Evolutionary conservation across 2,797 vertebrate genomes (phyloP), one percentile per base, ranked within the genome.

Genomic region (Pogoniulus pusillus): DNA sequence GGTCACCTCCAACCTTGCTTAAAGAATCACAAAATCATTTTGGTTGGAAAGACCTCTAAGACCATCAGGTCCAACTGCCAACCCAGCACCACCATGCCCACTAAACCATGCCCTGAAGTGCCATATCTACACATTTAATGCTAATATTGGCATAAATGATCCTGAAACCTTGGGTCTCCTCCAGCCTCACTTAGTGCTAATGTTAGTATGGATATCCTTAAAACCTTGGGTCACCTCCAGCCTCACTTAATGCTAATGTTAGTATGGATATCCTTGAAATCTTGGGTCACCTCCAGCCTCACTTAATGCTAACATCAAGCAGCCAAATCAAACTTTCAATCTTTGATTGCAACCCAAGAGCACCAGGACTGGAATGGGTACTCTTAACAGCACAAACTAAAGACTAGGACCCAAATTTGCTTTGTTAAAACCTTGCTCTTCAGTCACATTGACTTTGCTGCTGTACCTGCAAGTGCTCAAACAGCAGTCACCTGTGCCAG

Each of bases 231-330:
- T 47, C 19, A 47, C 45, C 45, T 45, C 45, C 45, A 45, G 20
- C 41, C 35, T 35, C 2, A 3, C 37, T 58, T 17, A 27, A 53
- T 0, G 0, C 14, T 23, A 17, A 45, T 2, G 2, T 13, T 77
- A 8, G 29, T 23, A 16, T 9, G 12, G 55, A 51, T 29, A 29
- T 20, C 30, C n/a, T 35, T 24, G 26, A 26, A 82, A 54, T 10
- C 6, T 27, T 54, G 22, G 16, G 27, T 68, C 55, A 71, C 19
- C n/a, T 51, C 26, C 73, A 62, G 78, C 35, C 32, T 41, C 3
- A 3, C 30, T 58, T 20, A n/a, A 49, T 0, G 0, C 10, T 20
- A 16, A 41, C 3, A 2, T 16, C 70, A 79, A 84, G 24, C 16
- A 43, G 45, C 10, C 35, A 29, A 86, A 83, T 18, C 7, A 41